Conservation (phyloP, 2,113 vertebrate genomes). For the Leptosomus discolor region DNA sequence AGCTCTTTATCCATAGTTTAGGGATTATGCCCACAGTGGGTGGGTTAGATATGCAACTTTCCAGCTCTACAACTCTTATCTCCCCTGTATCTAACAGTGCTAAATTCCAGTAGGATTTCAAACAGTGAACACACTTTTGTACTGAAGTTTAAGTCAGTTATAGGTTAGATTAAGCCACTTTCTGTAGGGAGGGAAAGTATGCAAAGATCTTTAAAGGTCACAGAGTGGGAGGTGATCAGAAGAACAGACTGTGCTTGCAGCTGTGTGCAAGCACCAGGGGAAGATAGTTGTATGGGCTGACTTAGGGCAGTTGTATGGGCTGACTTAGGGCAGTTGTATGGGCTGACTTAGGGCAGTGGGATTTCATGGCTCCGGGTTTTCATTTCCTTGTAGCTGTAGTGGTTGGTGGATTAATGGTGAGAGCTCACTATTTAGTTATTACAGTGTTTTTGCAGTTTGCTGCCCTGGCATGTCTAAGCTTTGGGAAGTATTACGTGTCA, state of each 20-base stretch:
- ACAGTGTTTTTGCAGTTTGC: not conserved
- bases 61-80: not conserved
- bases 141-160: not conserved
- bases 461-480: not conserved
- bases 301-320: not conserved
- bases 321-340: not conserved
- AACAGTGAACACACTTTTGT: not conserved
- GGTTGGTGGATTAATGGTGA: not conserved
- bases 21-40: not conserved
- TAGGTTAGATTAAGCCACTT: not conserved
- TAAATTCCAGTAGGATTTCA: not conserved
- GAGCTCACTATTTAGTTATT: not conserved
- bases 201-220: not conserved
- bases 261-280: accelerated
- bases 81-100: not conserved
- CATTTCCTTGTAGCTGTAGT: not conserved
- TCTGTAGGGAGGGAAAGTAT: not conserved
- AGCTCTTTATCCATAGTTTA: not conserved
- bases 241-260: not conserved
- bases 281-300: not conserved
- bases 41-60: not conserved
- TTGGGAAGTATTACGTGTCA: accelerated
- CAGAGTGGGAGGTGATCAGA: not conserved
- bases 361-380: not conserved
- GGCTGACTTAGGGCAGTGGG: not conserved